These are phyloP conservation scores for Cyclargus thomasi DNA, from an alignment of 1,140 invertebrate genomes.

Conservation along the genomic window DNA sequence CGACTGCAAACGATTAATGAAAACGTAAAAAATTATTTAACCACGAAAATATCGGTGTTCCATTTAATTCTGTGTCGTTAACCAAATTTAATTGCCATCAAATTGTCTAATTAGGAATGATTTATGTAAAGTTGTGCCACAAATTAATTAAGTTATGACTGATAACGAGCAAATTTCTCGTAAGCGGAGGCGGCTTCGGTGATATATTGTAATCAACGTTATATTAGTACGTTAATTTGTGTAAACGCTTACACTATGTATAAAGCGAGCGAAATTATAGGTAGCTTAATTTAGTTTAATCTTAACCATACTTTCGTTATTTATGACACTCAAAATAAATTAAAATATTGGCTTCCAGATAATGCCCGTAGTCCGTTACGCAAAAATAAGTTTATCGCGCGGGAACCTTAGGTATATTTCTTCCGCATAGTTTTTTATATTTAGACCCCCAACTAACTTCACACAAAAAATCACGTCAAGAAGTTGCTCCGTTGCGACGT, in stretches of 20 bases:
- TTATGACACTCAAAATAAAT: too few species aligned
- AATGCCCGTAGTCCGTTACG: too few species aligned
- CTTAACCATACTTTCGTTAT: too few species aligned
- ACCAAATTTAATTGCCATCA: conserved; percentile 18
- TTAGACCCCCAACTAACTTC: too few species aligned
- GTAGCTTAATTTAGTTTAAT: too few species aligned
- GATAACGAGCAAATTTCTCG: conserved; percentile 20
- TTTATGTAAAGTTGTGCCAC: conserved; percentile 25
- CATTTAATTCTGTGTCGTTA: conserved; percentile 11
- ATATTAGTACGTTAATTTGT: background rate
- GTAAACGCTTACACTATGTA: background rate
- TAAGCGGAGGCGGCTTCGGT: background rate
- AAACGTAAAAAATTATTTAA: background rate
- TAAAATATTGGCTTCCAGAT: too few species aligned
- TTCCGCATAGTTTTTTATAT: too few species aligned
- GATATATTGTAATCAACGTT: background rate
- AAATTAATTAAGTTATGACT: conserved; percentile 30
- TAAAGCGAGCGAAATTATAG: too few species aligned
- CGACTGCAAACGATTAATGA: background rate
- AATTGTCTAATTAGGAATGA: conserved; percentile 26
- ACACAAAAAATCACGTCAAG: too few species aligned
- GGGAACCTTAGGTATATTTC: too few species aligned
- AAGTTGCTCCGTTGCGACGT: too few species aligned
- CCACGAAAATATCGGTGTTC: background rate
- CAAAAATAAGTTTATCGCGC: too few species aligned